phyloP scores from a whole-genome alignment of 1,140 invertebrate genomes.

The Aphis gossypii region DNA sequence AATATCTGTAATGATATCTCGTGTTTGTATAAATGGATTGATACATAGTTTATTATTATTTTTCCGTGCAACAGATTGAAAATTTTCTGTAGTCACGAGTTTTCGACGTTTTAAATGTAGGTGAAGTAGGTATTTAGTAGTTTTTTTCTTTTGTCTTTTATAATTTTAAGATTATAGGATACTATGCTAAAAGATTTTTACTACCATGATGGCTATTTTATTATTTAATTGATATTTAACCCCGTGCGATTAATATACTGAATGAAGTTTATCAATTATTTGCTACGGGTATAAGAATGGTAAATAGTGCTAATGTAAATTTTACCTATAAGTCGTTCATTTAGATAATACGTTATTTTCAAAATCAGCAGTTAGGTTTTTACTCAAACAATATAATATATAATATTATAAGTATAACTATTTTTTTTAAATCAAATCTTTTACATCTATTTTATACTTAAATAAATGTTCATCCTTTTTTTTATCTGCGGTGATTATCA shows the following conservation, averaged over 20 bases:
- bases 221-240: neutral
- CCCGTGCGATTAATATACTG: neutral
- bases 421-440: neutral
- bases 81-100: neutral
- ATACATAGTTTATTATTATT: neutral
- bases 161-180: neutral
- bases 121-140: neutral
- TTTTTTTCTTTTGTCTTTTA: no score
- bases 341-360: no score
- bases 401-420: neutral
- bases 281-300: neutral
- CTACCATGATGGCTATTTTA: neutral
- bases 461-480: neutral
- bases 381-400: no score
- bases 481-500: no score
- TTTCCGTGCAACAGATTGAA: neutral
- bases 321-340: no score
- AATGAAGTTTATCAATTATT: neutral
- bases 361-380: no score
- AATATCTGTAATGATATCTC: neutral
- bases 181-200: neutral
- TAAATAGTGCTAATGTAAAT: no score
- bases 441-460: neutral
- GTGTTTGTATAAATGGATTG: neutral
- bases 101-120: neutral